Base-by-base conservation (phyloP, 2,113 vertebrate species). In the Labeo catla region DNA sequence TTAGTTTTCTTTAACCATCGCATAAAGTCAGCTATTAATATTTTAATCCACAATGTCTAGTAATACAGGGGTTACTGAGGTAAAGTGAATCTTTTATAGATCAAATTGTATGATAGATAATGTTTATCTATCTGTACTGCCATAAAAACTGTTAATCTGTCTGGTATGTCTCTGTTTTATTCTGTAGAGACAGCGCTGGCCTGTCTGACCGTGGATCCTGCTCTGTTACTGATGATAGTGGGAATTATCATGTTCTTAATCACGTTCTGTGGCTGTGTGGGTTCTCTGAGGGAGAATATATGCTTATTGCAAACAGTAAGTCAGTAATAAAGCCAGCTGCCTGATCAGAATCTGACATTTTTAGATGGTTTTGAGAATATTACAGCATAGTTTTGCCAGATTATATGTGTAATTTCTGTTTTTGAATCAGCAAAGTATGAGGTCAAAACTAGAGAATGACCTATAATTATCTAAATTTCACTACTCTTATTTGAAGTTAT, bases 201-300 rank as follows among this genome's bases (percentile, higher is more conserved):
- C 1, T 96, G 89, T 87, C 92, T 98, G 86, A 92, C 96, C 0
- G 93, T 98, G 92, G 98, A 98, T 86, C 98, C 98, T 0, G 96
- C 97, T 84, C 79, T 97, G 43, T 91, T 99, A 87, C 94, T 99
- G 45, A 77, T 98, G 12, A 82, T 95, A 0, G 94, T 97, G 2
- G 98, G 98, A 0, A 8, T 96, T 72, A 92, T 99, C 86, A 98
- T 97, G 96, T 99, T 99, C 94, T 89, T 97, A 85, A 92, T 99
- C 92, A 98, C 97, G 50, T 99, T 99, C 96, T 98, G 97, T 2
- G 98, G 98, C 89, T 99, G 97, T 19, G 93, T 98, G 0, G 97
- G 98, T 65, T 98, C 98, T 73, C 91, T 99, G 68, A 90, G 98
- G 0, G 98, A 99, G 91, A 99, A 99, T 93, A 97, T 98, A 90